Evolutionary conservation across 2,888 invertebrate species (phyloP), one percentile per base, ranked within the genome.

Genomic region (Nomada ruficornis): DNA sequence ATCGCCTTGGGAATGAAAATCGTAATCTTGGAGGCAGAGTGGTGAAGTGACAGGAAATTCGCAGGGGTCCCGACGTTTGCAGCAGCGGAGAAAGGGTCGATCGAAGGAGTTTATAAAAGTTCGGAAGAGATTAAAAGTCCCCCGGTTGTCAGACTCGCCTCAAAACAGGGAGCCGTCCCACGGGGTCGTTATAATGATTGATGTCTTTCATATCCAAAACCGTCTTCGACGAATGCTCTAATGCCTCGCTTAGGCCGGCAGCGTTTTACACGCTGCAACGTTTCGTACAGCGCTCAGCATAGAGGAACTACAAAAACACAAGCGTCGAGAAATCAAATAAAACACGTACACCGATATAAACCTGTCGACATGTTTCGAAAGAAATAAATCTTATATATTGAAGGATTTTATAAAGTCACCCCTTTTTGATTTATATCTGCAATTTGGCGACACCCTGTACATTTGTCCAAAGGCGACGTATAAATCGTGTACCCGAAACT

Each of bases 101-200:
- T 54, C 57, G 70, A 44, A 77, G 57, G 57, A 76, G 85, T 78
- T 84, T 78, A 78, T 84, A 81, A 76, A 81, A 85, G 85, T 85
- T 84, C 47, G 73, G 11, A 81, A 84, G 85, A 85, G 81, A 85
- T 85, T 85, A 85, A 84, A 81, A 84, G 84, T 85, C 78, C 81
- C 80, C 81, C 70, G 63, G 67, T 78, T 78, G 84, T 77, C 80
- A 29, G 67, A 67, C 63, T 80, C 65, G 77, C 81, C 84, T 81
- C 81, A 71, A 81, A 76, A 84, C 85, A 84, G 85, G 84, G 76
- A 71, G 62, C 73, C 69, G 77, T 77, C 71, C 70, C 75, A 26
- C 75, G 54, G 71, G 77, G 73, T 84, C 85, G 82, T 85, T 84
- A 85, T 82, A 85, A 85, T 85, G 85, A 85, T 85, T 82, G 85